phyloP scores from a whole-genome alignment of 2,888 invertebrate genomes.

The Spodoptera picta region DNA sequence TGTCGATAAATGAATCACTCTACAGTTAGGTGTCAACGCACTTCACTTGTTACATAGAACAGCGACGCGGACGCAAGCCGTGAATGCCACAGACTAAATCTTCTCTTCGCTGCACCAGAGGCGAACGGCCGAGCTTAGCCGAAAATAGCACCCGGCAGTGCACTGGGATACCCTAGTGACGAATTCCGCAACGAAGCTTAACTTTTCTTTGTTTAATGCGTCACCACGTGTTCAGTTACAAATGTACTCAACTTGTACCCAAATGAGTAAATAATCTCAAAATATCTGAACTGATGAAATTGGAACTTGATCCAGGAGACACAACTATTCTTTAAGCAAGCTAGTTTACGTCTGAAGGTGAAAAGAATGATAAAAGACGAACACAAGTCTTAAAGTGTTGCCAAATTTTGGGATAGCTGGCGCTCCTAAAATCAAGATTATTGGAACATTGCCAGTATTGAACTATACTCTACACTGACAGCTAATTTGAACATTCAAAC shows the following conservation, averaged over 20 bases:
- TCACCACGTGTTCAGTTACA: slow-evolving; percentile 58
- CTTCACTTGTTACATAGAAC: slow-evolving; percentile 81
- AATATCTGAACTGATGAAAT: slow-evolving; percentile 15
- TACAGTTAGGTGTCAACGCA: slow-evolving; percentile 88
- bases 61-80: slow-evolving; percentile 74
- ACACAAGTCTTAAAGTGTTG: slow-evolving; percentile 70
- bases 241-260: slow-evolving; percentile 32
- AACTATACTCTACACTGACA: slow-evolving; percentile 28
- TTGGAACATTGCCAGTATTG: slow-evolving; percentile 77
- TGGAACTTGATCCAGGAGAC: slow-evolving; percentile 24
- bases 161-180: slow-evolving; percentile 82
- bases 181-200: slow-evolving; percentile 71
- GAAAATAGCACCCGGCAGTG: slow-evolving; percentile 87
- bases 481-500: slow-evolving; percentile 41
- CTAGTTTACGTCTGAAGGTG: slow-evolving; percentile 77
- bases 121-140: slow-evolving; percentile 82
- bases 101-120: slow-evolving; percentile 76
- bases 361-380: slow-evolving; percentile 75
- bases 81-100: slow-evolving; percentile 79
- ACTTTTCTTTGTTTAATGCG: slow-evolving; percentile 73
- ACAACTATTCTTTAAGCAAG: slow-evolving; percentile 61
- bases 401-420: slow-evolving; percentile 78
- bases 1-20: slow-evolving; percentile 83
- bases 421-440: slow-evolving; percentile 72
- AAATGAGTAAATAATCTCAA: slow-evolving; percentile 14